phyloP scores from a whole-genome alignment of 1,140 invertebrate species.

The Cydia fagiglandana region DNA sequence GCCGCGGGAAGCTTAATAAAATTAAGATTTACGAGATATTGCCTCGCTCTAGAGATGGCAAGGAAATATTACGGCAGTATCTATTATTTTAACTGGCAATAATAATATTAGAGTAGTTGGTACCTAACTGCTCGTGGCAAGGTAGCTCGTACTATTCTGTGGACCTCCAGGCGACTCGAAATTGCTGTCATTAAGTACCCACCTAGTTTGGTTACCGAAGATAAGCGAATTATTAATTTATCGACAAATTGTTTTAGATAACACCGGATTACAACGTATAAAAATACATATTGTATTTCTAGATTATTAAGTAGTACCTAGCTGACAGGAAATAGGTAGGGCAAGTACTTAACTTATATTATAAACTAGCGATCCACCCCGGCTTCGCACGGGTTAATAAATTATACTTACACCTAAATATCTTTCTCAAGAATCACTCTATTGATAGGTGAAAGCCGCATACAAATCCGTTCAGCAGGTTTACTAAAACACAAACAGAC shows the following conservation, averaged over 20 bases:
- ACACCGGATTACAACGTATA: no score
- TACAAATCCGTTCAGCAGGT: no score
- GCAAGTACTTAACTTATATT: no score
- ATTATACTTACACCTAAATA: no score
- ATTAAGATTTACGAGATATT: slow-evolving; percentile 19
- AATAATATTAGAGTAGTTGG: slow-evolving; percentile 32
- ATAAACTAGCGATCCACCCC: no score
- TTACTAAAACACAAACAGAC: no score
- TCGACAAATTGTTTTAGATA: not conserved
- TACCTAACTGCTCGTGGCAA: slow-evolving; percentile 11
- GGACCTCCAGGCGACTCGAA: slow-evolving; percentile 43
- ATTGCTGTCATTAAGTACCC: slow-evolving; percentile 50
- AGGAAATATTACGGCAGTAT: slow-evolving; percentile 22
- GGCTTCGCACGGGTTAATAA: no score
- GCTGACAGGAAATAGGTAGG: no score
- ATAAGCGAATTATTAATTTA: slow-evolving; percentile 3
- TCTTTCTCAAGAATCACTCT: no score
- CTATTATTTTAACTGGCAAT: slow-evolving; percentile 38
- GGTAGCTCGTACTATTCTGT: not conserved
- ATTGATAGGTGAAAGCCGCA: no score
- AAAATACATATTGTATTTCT: no score
- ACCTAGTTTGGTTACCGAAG: slow-evolving; percentile 31
- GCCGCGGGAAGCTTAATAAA: slow-evolving; percentile 29
- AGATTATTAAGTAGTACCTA: no score
- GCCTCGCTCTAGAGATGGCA: slow-evolving; percentile 14